A percentile compares a stretch with the other conserved stretches of the same genome.
phyloP scores from a whole-genome alignment of 2,113 vertebrate genomes.

The Hipposideros armiger region DNA sequence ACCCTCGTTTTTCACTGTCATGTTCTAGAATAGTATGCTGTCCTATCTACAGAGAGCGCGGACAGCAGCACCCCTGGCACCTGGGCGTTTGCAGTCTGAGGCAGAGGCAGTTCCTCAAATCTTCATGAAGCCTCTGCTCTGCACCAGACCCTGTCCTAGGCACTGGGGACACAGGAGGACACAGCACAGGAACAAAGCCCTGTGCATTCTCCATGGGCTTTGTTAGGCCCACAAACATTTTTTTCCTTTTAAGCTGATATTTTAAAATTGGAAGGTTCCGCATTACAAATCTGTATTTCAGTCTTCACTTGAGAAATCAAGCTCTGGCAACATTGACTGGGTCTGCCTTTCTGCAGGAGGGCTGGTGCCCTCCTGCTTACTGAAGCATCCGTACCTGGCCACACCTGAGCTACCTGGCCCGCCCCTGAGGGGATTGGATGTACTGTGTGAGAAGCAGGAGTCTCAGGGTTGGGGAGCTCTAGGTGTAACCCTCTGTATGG shows the following conservation, averaged over 20 bases:
- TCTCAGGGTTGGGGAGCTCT: neutral
- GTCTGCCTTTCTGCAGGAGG: neutral
- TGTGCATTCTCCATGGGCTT: neutral
- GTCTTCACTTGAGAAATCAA: neutral
- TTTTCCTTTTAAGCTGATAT: neutral
- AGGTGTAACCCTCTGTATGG: neutral
- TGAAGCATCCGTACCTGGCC: neutral
- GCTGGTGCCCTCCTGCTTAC: neutral
- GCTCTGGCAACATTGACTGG: neutral
- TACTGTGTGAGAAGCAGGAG: neutral
- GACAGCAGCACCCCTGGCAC: too few species aligned
- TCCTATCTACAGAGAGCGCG: neutral
- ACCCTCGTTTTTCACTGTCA: neutral
- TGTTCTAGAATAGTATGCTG: fast-evolving
- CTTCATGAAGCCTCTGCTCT: neutral
- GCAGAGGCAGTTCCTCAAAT: neutral
- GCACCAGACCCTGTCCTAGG: neutral
- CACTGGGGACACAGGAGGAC: neutral
- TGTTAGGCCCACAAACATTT: neutral
- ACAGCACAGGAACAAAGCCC: neutral
- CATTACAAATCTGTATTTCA: neutral
- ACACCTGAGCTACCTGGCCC: neutral
- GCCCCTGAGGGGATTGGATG: neutral
- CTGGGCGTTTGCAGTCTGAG: neutral
- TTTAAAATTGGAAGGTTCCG: constrained; percentile 48